Evolutionary conservation across 2,113 vertebrate species (phyloP), one percentile per base, ranked within the genome.

Genomic region (Isichthys henryi): DNA sequence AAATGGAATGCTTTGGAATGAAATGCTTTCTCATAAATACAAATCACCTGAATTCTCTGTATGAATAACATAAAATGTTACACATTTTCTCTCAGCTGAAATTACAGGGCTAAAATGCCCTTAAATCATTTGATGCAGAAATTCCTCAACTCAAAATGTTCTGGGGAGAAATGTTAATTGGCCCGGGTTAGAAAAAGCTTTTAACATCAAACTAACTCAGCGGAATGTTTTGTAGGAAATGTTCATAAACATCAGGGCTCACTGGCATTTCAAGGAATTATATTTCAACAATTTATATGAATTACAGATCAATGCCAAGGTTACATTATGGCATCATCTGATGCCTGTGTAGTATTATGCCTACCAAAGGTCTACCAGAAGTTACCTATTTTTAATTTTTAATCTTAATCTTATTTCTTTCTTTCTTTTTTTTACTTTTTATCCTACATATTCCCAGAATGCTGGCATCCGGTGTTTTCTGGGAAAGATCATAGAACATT

Each of bases 1-100:
- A 2, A 39, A 39, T 39, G 39, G 39, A 39, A 39, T 39, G 39
- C 39, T 39, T 39, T 39, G 39, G 39, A 39, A 39, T 1, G 19
- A 23, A 5, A 82, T n/a, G 46, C n/a, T 49, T 86, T 50, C 83
- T 46, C 27, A 3, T 7, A 3, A n/a, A 46, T 21, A 31, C 13
- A 77, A 19, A n/a, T 19, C 31, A 48, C 88, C 88, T 50, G 19
- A 17, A 80, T 27, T 46, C 88, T 46, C 17, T 50, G 15, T 8
- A 49, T 15, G 66, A 88, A 10, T 88, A 7, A n/a, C 39, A 88
- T 48, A n/a, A 43, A 88, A 50, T 74, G 62, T 50, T 11, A 23
- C 43, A 77, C 19, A 0, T 89, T 83, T 89, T 83, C 35, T 7
- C 35, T 83, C 49, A 89, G 43, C 74, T 89, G 66, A 48, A 88